Evolutionary conservation across 2,113 vertebrate species (phyloP).

Genomic region (Campylomormyrus tamandua): DNA sequence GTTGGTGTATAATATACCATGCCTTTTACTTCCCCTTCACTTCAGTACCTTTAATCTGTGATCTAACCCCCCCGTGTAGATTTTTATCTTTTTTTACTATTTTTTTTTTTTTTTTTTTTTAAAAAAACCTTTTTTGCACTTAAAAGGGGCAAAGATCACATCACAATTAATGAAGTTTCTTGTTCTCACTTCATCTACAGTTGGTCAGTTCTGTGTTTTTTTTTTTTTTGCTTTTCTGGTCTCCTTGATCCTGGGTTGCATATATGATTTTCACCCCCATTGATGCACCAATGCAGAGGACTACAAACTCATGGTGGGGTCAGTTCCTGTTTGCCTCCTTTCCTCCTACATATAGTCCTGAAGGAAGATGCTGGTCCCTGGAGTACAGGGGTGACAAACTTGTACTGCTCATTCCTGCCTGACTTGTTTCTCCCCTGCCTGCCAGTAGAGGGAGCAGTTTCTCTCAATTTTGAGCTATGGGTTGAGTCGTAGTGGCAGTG

Average conservation of each 20-base stretch:
- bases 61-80: not conserved
- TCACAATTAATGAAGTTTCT: not conserved
- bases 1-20: not conserved
- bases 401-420: not conserved
- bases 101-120: not conserved
- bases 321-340: not conserved
- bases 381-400: not conserved
- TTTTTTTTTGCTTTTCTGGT: not conserved
- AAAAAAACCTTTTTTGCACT: not conserved
- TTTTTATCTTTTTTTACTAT: too few relatives aligned
- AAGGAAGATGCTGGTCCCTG: not conserved
- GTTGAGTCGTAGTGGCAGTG: not conserved
- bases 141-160: not conserved
- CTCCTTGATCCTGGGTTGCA: too few relatives aligned
- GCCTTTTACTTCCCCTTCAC: not conserved
- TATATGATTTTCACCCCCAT: not conserved
- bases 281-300: not conserved
- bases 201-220: not conserved
- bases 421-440: conserved; percentile 1
- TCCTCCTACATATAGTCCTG: not conserved
- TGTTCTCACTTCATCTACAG: conserved; percentile 13
- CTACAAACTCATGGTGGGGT: not conserved
- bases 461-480: conserved; percentile 1
- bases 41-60: not conserved
- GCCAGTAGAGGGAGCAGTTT: conserved; percentile 35